These are phyloP conservation scores for Tolypeutes matacus DNA, from an alignment of 2,797 vertebrate genomes.

Conservation along the genomic window DNA sequence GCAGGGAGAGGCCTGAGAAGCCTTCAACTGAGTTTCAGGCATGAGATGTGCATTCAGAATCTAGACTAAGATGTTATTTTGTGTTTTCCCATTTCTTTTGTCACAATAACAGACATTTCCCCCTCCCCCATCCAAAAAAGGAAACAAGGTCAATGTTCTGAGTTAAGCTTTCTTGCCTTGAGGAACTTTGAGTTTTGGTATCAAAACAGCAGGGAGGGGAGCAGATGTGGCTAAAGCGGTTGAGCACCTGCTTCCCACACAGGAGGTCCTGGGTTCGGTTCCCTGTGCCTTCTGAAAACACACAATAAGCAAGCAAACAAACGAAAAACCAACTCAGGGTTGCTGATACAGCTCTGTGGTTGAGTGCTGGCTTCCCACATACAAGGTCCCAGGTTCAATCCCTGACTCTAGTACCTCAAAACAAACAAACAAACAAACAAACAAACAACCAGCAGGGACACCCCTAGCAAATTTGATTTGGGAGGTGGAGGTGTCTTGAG, in stretches of 20 bases:
- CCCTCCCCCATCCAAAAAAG: not conserved
- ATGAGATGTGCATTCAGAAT: no score
- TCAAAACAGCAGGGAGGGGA: not conserved
- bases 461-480: not conserved
- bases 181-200: not conserved
- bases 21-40: not conserved
- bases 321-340: no score
- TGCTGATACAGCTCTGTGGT: no score
- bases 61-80: not conserved
- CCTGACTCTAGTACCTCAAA: no score
- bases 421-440: no score
- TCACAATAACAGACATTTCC: not conserved
- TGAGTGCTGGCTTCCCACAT: no score
- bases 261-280: no score
- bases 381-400: no score
- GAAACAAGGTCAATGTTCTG: not conserved
- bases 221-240: no score
- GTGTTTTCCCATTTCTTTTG: not conserved
- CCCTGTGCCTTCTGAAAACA: no score
- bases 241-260: no score
- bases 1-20: not conserved
- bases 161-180: not conserved
- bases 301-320: no score
- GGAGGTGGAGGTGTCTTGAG: not conserved
- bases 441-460: not conserved